These are phyloP conservation scores for Oryzias melastigma DNA, from an alignment of 2,113 vertebrate species.

Conservation along the genomic window DNA sequence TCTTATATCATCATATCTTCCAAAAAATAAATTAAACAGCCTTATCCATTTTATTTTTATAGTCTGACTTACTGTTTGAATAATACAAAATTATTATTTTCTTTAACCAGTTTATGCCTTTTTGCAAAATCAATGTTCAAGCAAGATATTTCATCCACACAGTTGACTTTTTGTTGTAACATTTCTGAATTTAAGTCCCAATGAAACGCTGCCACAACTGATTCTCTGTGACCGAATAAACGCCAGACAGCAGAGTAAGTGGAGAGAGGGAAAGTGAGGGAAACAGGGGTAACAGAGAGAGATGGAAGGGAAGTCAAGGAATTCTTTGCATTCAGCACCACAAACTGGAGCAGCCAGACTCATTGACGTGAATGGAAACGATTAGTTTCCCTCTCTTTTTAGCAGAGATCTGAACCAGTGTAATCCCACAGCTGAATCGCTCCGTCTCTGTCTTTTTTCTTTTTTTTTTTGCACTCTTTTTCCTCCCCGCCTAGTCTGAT, in stretches of 20 bases:
- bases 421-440: constrained; percentile 55
- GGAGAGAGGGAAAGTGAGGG: not conserved
- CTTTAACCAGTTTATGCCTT: constrained; percentile 2
- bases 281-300: constrained; percentile 14
- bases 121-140: constrained; percentile 8
- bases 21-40: too few species aligned
- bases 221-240: constrained; percentile 63
- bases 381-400: constrained; percentile 57
- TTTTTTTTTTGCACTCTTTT: constrained; percentile 20
- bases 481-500: constrained; percentile 48
- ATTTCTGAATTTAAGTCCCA: constrained; percentile 59
- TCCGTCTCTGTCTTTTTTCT: constrained; percentile 43
- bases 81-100: constrained; percentile 6
- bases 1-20: too few species aligned
- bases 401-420: constrained; percentile 52
- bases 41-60: not conserved
- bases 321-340: constrained; percentile 51
- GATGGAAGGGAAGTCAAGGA: constrained; percentile 20
- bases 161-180: constrained; percentile 39
- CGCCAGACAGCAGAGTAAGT: constrained; percentile 12
- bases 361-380: constrained; percentile 55
- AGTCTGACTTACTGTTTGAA: constrained; percentile 2
- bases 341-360: constrained; percentile 36
- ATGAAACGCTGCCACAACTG: constrained; percentile 60
- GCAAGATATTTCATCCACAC: constrained; percentile 21